Conservation (phyloP, 1,140 invertebrate genomes). For the Drosophila melanica region DNA sequence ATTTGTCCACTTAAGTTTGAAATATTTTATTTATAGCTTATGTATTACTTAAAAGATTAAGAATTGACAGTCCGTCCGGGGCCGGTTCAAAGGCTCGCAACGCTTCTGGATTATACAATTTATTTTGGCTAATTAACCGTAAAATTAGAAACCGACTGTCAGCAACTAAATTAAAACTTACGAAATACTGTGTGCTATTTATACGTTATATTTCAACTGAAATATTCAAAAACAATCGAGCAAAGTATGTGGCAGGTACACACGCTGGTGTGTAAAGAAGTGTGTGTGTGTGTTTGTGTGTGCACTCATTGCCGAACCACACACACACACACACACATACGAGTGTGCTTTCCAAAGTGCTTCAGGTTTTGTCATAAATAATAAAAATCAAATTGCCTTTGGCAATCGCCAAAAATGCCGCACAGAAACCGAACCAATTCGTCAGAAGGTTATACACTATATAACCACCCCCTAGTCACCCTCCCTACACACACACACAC, state of each 20-base stretch:
- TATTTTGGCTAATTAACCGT: conserved; percentile 66
- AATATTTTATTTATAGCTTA: neutral
- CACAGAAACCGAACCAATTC: conserved; percentile 38
- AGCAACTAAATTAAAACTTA: conserved; percentile 74
- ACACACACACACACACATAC: neutral
- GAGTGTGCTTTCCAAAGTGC: conserved; percentile 52
- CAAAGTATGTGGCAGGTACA: conserved; percentile 35
- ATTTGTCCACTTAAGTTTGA: too few species aligned
- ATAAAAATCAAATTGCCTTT: conserved; percentile 75
- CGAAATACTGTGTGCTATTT: conserved; percentile 67
- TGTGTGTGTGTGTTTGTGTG: conserved; percentile 32
- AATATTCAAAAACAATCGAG: conserved; percentile 71
- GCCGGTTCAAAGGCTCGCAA: neutral
- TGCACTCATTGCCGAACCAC: conserved; percentile 36
- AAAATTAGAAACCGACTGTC: conserved; percentile 73
- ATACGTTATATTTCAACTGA: conserved; percentile 32
- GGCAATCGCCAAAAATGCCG: conserved; percentile 66
- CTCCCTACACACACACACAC: conserved; percentile 19
- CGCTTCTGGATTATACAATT: conserved; percentile 52
- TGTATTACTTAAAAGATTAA: conserved; percentile 1
- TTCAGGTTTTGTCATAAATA: conserved; percentile 81
- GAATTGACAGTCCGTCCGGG: conserved; percentile 1
- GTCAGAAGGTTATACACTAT: conserved; percentile 62
- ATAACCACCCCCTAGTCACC: conserved; percentile 8
- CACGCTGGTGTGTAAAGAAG: neutral